Conservation (phyloP, 2,113 vertebrate genomes). For the Dasyprocta punctata region DNA sequence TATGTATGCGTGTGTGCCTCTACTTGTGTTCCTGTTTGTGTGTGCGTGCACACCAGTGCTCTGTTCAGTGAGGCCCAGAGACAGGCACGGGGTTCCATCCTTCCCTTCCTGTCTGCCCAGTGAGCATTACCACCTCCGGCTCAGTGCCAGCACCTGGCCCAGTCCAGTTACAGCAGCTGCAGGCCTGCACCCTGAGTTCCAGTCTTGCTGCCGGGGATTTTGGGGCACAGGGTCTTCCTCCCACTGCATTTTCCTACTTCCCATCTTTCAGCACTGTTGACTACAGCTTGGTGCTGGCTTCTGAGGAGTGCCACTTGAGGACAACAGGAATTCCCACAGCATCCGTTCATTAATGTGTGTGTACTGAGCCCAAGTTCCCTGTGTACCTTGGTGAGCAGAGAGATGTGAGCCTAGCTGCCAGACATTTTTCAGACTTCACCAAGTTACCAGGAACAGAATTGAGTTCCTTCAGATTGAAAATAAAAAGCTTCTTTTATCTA, state of each 20-base stretch:
- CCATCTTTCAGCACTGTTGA: background rate
- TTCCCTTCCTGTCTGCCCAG: background rate
- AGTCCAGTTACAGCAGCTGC: background rate
- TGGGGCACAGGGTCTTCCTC: background rate
- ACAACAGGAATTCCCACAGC: background rate
- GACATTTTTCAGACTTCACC: background rate
- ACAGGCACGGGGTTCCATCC: background rate
- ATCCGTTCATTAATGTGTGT: background rate
- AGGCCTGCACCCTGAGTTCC: background rate
- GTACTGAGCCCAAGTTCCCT: background rate
- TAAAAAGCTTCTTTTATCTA: background rate
- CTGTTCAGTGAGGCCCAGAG: background rate
- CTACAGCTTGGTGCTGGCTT: background rate
- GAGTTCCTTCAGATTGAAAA: background rate
- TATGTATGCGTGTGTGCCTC: background rate
- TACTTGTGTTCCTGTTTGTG: too few relatives aligned
- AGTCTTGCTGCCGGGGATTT: background rate
- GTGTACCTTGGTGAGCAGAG: background rate
- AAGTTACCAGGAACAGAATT: background rate
- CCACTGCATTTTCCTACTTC: background rate
- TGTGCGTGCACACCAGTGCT: rapidly evolving
- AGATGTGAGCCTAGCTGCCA: background rate
- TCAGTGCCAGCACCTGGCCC: background rate
- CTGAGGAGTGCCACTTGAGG: background rate
- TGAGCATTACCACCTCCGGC: background rate